phyloP scores from a whole-genome alignment of 2,888 invertebrate genomes.

The Phyllotreta striolata region DNA sequence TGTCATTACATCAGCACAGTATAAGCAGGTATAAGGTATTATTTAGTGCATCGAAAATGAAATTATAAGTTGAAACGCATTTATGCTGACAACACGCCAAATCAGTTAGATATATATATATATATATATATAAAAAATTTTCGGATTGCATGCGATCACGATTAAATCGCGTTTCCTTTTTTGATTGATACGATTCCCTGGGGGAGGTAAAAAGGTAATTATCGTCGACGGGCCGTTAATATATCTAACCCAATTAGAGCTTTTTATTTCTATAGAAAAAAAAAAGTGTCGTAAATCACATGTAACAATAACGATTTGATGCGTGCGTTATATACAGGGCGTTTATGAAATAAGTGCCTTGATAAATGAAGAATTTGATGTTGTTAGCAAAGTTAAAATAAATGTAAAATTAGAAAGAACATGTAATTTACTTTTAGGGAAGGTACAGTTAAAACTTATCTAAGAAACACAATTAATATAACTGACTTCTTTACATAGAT shows the following conservation, averaged over 20 bases:
- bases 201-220: slow-evolving; percentile 42
- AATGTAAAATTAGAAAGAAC: too few relatives aligned
- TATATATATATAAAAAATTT: slow-evolving; percentile 34
- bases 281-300: not conserved
- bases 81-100: slow-evolving; percentile 27
- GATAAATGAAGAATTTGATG: too few relatives aligned
- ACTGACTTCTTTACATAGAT: too few relatives aligned
- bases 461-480: too few relatives aligned
- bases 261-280: slow-evolving; percentile 29
- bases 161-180: slow-evolving; percentile 34
- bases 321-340: too few relatives aligned
- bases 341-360: too few relatives aligned
- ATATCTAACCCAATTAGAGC: slow-evolving; percentile 49
- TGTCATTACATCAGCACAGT: not conserved
- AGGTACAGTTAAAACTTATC: too few relatives aligned
- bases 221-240: slow-evolving; percentile 45
- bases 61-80: slow-evolving; percentile 21
- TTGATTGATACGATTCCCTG: slow-evolving; percentile 32
- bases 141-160: slow-evolving; percentile 31
- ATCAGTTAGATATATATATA: too few relatives aligned
- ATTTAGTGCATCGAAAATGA: slow-evolving; percentile 13
- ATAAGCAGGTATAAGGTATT: slow-evolving; percentile 3
- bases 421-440: too few relatives aligned
- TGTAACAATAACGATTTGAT: too few relatives aligned
- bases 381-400: too few relatives aligned